Evolutionary conservation across 2,113 vertebrate genomes (phyloP), one percentile per base, ranked within the genome.

Genomic region (Fregetta grallaria): DNA sequence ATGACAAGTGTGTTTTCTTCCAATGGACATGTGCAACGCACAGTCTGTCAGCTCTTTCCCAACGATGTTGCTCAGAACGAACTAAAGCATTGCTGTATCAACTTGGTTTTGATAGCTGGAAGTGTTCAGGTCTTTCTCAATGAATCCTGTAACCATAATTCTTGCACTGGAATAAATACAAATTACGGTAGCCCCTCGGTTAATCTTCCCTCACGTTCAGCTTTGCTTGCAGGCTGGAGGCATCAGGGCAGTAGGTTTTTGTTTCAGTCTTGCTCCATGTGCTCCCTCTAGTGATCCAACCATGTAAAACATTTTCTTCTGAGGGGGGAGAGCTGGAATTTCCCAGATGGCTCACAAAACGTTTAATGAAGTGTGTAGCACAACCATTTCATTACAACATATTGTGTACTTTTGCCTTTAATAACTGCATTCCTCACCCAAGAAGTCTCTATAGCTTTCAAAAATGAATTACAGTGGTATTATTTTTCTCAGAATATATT

Each of bases 331-430:
- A 97, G 91, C 90, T 67, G 78, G 96, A 98, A 98, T 98, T 98
- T 98, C 98, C 98, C 98, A 88, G 61, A 77, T 83, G 98, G 73
- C 98, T 92, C 95, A 97, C 98, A 98, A 98, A 98, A 94, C 92
- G 42, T 97, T 98, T 98, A 98, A 98, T 98, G 98, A 98, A 98
- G 96, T 95, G 96, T 90, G 97, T 82, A 98, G 97, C 97, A 95
- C 98, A 98, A 98, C 98, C 97, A 97, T 98, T 98, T 98, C 98
- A 98, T 98, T 98, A 98, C 98, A 98, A 92, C 98, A 97, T 98
- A 98, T 97, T 98, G 98, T 97, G 97, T 98, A 97, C 97, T 98
- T 98, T 98, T 98, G 96, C 95, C 97, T 98, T 97, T 98, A 98
- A 98, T 98, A 98, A 98, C 98, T 98, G 97, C 97, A 98, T 98